phyloP scores from a whole-genome alignment of 2,888 invertebrate genomes.

The Rhopalosiphum nymphaeae region DNA sequence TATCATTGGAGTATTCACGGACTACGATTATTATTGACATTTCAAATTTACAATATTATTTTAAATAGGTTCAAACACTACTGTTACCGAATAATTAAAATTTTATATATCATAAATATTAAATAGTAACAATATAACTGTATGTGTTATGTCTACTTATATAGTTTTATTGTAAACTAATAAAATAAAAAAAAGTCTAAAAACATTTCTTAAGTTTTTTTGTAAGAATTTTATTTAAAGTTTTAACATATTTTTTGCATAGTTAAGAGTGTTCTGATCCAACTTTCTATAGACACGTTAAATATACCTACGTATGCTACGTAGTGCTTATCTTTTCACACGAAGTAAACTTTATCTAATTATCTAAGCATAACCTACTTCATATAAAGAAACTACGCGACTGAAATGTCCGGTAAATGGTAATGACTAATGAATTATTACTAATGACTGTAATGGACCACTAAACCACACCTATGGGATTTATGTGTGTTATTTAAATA shows the following conservation, averaged over 20 bases:
- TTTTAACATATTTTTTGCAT: not conserved
- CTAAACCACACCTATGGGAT: not conserved
- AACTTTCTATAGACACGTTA: not conserved
- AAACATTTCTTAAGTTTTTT: not conserved
- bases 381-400: not conserved
- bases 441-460: not conserved
- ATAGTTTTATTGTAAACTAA: not conserved
- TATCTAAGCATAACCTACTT: not conserved
- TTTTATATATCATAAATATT: not conserved
- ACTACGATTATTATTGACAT: not conserved
- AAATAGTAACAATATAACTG: not conserved
- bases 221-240: not conserved
- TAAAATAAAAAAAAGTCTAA: not conserved
- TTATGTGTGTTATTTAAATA: constrained; percentile 9
- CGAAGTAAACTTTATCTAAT: not conserved
- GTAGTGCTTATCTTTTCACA: not conserved
- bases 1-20: not conserved
- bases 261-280: not conserved
- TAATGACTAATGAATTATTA: not conserved
- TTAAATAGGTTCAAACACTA: not conserved
- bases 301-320: not conserved
- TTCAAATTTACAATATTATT: no score
- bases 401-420: not conserved
- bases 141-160: not conserved
- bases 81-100: not conserved